A percentile compares a stretch with the other conserved stretches of the same genome.
phyloP scores from a whole-genome alignment of 1,140 invertebrate species.

The Calephelis nemesis region DNA sequence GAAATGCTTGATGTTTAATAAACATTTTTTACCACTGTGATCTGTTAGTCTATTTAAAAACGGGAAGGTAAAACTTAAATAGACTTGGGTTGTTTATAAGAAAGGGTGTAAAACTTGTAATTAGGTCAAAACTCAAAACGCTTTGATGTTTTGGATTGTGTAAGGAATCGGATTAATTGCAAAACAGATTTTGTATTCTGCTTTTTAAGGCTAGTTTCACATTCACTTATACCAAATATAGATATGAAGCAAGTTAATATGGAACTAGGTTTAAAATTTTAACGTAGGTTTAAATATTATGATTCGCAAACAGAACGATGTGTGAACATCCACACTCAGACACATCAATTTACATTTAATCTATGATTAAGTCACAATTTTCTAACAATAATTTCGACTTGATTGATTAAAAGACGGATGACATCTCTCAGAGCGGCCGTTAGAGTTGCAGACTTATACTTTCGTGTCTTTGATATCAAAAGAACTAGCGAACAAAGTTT shows the following conservation, averaged over 20 bases:
- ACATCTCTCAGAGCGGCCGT: no score
- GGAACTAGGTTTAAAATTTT: no score
- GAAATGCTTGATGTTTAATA: conserved; percentile 2
- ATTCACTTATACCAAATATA: background rate
- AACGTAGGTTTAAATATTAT: no score
- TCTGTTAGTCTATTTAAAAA: conserved; percentile 13
- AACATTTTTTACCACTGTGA: conserved; percentile 13
- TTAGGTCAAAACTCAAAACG: conserved; percentile 13
- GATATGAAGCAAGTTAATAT: background rate
- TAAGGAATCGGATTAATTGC: conserved; percentile 4
- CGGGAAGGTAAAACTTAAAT: conserved; percentile 8
- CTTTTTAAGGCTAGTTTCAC: conserved; percentile 1
- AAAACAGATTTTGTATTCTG: background rate
- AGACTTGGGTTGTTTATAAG: conserved; percentile 12
- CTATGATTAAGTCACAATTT: no score
- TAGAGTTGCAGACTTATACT: no score
- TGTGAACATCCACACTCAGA: no score
- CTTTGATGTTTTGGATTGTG: conserved; percentile 14
- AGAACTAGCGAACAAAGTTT: no score
- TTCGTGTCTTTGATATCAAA: no score
- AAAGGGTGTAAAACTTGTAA: conserved; percentile 12
- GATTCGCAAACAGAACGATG: no score
- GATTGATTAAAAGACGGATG: no score
- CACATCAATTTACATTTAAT: no score
- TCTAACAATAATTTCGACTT: no score